phyloP scores from a whole-genome alignment of 2,797 vertebrate genomes.

The Gadopsis marmoratus region DNA sequence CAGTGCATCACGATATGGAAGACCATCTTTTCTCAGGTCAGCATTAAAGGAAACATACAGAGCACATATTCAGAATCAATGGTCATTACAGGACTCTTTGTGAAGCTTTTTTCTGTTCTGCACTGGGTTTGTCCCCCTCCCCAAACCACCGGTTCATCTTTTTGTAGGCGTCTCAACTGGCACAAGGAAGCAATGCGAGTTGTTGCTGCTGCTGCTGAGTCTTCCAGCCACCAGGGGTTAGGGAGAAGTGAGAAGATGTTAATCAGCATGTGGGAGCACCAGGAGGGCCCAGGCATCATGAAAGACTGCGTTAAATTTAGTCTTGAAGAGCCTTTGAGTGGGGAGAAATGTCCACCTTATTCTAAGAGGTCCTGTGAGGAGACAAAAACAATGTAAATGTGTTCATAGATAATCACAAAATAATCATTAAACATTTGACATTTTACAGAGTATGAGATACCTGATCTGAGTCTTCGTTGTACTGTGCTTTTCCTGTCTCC shows the following conservation, averaged over 20 bases:
- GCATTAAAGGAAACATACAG: slow-evolving; percentile 51
- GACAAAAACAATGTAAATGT: slow-evolving; percentile 41
- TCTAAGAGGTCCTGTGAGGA: slow-evolving; percentile 83
- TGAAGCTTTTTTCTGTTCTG: slow-evolving; percentile 52
- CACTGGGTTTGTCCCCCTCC: slow-evolving; percentile 25
- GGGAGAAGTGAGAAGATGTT: slow-evolving; percentile 67
- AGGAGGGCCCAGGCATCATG: slow-evolving; percentile 51
- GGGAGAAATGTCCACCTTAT: slow-evolving; percentile 56
- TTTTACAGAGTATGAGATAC: slow-evolving; percentile 70
- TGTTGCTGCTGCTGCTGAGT: slow-evolving; percentile 48
- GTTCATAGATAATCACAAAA: slow-evolving; percentile 6
- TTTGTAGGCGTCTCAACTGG: slow-evolving; percentile 44
- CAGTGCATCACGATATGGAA: slow-evolving; percentile 36
- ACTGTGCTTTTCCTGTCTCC: slow-evolving; percentile 83
- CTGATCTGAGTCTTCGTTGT: slow-evolving; percentile 95
- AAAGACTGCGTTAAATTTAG: slow-evolving; percentile 49
- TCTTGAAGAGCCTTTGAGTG: slow-evolving; percentile 43
- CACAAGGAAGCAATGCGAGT: slow-evolving; percentile 46
- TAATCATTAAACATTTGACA: background rate
- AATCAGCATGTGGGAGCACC: slow-evolving; percentile 61
- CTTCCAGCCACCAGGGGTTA: slow-evolving; percentile 62
- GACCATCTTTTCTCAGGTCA: slow-evolving; percentile 42
- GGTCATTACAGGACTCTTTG: slow-evolving; percentile 56
- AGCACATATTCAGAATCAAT: slow-evolving; percentile 55
- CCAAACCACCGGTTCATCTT: slow-evolving; percentile 20